phyloP scores from a whole-genome alignment of 2,113 vertebrate genomes.

The Sisor rabdophorus region DNA sequence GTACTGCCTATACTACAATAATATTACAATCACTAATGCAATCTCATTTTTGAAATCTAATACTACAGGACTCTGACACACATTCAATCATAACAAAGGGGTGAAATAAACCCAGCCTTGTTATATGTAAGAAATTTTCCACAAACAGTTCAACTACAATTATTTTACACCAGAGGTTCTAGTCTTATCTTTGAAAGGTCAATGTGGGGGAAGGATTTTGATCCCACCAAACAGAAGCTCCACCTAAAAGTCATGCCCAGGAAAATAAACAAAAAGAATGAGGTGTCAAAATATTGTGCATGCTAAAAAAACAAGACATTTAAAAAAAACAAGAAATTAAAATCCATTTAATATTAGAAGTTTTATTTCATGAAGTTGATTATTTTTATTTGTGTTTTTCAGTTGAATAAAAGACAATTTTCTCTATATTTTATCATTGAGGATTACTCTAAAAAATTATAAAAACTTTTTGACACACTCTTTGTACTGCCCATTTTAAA shows the following conservation, averaged over 20 bases:
- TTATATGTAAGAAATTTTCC: neutral
- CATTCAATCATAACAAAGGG: too few species aligned
- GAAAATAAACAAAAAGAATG: neutral
- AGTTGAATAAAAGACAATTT: too few species aligned
- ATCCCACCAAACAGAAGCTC: neutral
- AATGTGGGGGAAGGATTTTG: neutral
- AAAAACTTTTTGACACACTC: too few species aligned
- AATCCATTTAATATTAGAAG: too few species aligned
- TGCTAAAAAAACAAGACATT: too few species aligned
- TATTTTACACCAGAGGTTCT: neutral
- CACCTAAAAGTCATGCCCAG: neutral
- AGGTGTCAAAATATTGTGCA: neutral
- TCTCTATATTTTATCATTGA: too few species aligned
- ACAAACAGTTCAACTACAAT: slow-evolving; percentile 15
- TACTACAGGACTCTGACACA: neutral
- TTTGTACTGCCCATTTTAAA: too few species aligned
- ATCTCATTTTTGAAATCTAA: too few species aligned
- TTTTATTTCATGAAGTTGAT: too few species aligned
- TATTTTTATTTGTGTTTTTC: too few species aligned
- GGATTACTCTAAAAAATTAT: too few species aligned
- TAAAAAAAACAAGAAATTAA: too few species aligned
- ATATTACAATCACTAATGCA: neutral
- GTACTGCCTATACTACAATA: neutral
- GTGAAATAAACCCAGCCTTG: neutral
- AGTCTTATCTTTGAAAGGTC: neutral